These are phyloP conservation scores for Galagoides demidoff DNA, from an alignment of 2,797 vertebrate genomes.

Conservation along the genomic window DNA sequence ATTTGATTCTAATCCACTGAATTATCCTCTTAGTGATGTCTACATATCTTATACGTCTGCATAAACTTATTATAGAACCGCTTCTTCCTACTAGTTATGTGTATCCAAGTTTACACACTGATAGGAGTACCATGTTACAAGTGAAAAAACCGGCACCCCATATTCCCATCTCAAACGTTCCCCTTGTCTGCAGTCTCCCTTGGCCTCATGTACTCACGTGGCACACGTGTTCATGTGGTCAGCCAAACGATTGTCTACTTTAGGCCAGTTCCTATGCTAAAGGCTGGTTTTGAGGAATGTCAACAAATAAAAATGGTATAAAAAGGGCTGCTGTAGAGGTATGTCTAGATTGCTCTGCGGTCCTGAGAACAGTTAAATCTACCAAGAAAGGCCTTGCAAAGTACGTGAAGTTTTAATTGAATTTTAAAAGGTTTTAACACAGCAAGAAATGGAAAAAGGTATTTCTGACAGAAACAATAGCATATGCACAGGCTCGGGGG, in stretches of 20 bases:
- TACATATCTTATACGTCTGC: not conserved
- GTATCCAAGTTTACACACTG: not conserved
- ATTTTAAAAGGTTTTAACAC: not conserved
- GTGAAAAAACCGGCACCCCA: not conserved
- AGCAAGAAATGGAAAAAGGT: not conserved
- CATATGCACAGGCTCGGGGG: not conserved
- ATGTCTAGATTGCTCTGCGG: not conserved
- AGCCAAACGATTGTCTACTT: not conserved
- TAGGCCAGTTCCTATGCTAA: not conserved
- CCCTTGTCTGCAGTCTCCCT: not conserved
- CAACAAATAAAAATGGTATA: not conserved
- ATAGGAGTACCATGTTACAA: not conserved
- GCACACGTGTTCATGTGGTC: not conserved
- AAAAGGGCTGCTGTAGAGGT: not conserved
- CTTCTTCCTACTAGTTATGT: not conserved
- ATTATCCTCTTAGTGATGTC: not conserved
- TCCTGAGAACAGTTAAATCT: not conserved
- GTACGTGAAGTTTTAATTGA: not conserved
- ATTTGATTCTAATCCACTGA: slow-evolving; percentile 6
- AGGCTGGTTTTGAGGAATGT: not conserved
- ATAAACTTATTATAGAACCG: not conserved
- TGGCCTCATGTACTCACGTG: not conserved
- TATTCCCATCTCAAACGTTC: not conserved
- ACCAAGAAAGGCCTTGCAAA: slow-evolving; percentile 9
- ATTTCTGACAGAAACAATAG: not conserved